Evolutionary conservation across 2,797 vertebrate genomes (phyloP).

Genomic region (Enteromius thamalakanensis): DNA sequence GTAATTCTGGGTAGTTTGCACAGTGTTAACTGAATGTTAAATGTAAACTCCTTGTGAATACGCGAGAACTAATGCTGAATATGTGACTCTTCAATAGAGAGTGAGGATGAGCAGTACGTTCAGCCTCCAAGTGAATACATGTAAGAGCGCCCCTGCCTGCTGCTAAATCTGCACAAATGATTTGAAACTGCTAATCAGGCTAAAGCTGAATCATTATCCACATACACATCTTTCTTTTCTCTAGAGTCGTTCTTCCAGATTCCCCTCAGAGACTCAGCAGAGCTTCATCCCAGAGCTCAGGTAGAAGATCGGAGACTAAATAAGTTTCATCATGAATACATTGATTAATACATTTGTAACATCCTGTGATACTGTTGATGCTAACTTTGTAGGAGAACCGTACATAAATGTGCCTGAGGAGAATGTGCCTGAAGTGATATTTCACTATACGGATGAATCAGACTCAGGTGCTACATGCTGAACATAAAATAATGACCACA

Average conservation of each 20-base stretch:
- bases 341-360: too few species aligned
- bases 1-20: not conserved
- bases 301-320: not conserved
- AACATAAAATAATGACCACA: too few species aligned
- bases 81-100: not conserved
- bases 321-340: not conserved
- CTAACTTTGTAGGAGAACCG: too few species aligned
- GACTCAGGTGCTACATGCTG: too few species aligned
- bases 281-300: conserved; percentile 39
- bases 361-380: too few species aligned
- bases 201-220: not conserved
- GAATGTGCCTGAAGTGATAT: too few species aligned
- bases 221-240: not conserved
- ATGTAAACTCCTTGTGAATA: not conserved
- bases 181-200: not conserved
- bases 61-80: not conserved
- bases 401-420: too few species aligned
- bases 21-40: not conserved
- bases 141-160: conserved; percentile 9
- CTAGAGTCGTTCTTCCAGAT: conserved; percentile 29
- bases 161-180: not conserved
- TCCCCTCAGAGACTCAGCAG: not conserved
- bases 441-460: too few species aligned
- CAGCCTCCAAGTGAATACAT: conserved; percentile 16
- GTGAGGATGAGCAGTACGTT: not conserved